Evolutionary conservation across 2,797 vertebrate genomes (phyloP).

Genomic region (Masticophis lateralis): DNA sequence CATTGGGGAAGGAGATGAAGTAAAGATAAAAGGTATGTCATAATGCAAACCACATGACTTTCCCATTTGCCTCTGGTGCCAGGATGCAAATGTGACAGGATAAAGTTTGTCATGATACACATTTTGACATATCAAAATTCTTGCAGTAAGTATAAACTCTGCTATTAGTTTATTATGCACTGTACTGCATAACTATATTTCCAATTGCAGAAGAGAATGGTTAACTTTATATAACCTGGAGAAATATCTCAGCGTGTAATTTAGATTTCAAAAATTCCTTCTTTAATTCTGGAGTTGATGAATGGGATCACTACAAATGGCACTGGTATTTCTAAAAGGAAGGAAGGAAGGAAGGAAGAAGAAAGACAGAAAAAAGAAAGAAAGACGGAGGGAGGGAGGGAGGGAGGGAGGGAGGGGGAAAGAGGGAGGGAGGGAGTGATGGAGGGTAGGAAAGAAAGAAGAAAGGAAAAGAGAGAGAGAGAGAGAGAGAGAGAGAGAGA

Average conservation of each 20-base stretch:
- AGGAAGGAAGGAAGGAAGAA: background rate
- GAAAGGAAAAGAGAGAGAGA: too few species aligned
- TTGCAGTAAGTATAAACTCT: background rate
- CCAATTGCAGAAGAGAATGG: background rate
- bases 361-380: too few species aligned
- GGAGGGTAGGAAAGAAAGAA: too few species aligned
- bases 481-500: too few species aligned
- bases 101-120: background rate
- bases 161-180: background rate
- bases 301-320: background rate
- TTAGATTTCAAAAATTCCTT: background rate
- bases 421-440: too few species aligned
- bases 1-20: background rate
- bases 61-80: background rate
- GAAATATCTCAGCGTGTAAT: background rate
- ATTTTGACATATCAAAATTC: background rate
- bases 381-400: too few species aligned
- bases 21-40: background rate
- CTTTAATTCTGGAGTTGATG: background rate
- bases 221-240: background rate
- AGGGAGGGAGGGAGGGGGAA: fast-evolving
- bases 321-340: background rate
- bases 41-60: background rate
- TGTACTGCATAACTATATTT: background rate
- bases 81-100: background rate